Percentiles rank a stretch among this genome's conserved stretches.
Evolutionary conservation across 2,888 invertebrate species (phyloP).

Genomic region (Tanytarsus gracilentus): DNA sequence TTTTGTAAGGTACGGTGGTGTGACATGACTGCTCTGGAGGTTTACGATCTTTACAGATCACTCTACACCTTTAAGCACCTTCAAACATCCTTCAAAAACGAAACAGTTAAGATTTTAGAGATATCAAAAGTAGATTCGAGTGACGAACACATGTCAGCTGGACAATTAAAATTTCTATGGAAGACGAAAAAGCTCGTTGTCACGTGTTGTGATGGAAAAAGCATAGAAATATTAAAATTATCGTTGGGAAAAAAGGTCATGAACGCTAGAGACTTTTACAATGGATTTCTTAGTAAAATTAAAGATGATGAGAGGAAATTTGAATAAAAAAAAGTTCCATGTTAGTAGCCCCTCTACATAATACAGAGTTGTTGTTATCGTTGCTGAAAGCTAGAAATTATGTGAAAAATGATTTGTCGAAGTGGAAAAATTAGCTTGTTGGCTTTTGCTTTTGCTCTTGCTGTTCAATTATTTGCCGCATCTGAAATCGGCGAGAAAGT

Average conservation of each 20-base stretch:
- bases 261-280: constrained; percentile 72
- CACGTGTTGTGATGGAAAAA: constrained; percentile 55
- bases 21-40: constrained; percentile 50
- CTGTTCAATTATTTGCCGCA: constrained; percentile 3
- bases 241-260: constrained; percentile 61
- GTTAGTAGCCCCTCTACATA: not conserved
- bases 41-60: constrained; percentile 65
- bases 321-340: constrained; percentile 34
- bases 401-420: constrained; percentile 19
- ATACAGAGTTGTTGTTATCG: not conserved
- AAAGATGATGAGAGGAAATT: constrained; percentile 40
- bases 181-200: constrained; percentile 51
- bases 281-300: constrained; percentile 67
- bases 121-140: constrained; percentile 35
- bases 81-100: constrained; percentile 52
- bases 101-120: constrained; percentile 54
- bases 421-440: constrained; percentile 11
- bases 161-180: constrained; percentile 53
- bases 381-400: not conserved
- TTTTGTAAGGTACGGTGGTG: constrained; percentile 60
- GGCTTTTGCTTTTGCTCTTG: not conserved
- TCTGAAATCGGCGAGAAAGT: constrained; percentile 20
- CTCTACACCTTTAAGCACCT: constrained; percentile 55
- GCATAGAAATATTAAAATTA: constrained; percentile 56
- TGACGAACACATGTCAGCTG: constrained; percentile 42